Evolutionary conservation across 2,113 vertebrate genomes (phyloP), one percentile per base, ranked within the genome.

Genomic region (Smithornis capensis): DNA sequence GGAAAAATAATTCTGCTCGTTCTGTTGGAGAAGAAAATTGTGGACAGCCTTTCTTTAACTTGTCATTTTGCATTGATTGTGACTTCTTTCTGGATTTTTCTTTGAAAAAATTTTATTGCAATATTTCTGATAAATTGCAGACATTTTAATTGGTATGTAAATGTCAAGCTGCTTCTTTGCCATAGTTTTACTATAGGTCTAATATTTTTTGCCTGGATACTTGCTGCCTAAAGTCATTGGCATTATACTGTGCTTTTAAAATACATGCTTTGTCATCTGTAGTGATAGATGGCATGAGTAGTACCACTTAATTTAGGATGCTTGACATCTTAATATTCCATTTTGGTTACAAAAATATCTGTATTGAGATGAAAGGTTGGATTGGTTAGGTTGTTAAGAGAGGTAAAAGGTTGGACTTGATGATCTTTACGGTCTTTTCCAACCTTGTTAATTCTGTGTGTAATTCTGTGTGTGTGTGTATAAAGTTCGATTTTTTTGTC

Each of bases 31-130:
- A 91, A 79, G 49, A 90, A 94, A 91, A 77, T 77, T 92, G 47
- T 55, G 80, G 67, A 6, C 55, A 59, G 50, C 28, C 56, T 85
- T 83, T 88, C 42, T 93, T 83, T 84, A 90, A 89, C 85, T 80
- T 63, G 24, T 83, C 21, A 8, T 69, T 92, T 80, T 64, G 35
- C 53, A 29, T 53, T 81, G 38, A 29, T 53, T 93, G 84, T 82
- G 59, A 62, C 55, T 82, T 42, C 0, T 17, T 65, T 52, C 59
- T 18, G 37, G 13, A 13, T 49, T 74, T 53, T 86, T 40, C 74
- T 59, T 91, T 91, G 60, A 76, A 80, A 95, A 92, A 70, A 44
- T 84, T 84, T 92, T 78, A 81, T 81, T 95, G 84, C 79, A 84
- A 87, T 87, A 53, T 40, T 73, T 68, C 79, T 92, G 22, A 65